Conservation (phyloP, 2,888 invertebrate genomes). For the Campaea margaritaria region DNA sequence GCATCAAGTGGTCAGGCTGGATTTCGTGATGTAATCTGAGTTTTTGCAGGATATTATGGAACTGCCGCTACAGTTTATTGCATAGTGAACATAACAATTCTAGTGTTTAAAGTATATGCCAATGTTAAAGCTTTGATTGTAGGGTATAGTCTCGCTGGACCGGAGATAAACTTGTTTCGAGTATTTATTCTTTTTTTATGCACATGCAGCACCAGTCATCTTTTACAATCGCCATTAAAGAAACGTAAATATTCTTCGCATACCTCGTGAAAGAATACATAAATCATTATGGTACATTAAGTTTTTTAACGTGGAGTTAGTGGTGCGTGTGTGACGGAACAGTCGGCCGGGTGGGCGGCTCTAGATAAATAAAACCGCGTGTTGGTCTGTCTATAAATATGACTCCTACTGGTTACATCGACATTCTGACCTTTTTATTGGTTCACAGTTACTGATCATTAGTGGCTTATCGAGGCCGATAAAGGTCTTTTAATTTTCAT, state of each 20-base stretch:
- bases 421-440: slow-evolving; percentile 69
- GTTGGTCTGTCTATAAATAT: slow-evolving; percentile 79
- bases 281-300: slow-evolving; percentile 52
- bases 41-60: slow-evolving; percentile 37
- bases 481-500: background rate
- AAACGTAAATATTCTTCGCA: slow-evolving; percentile 28
- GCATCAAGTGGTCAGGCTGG: slow-evolving; percentile 38
- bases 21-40: slow-evolving; percentile 42
- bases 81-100: background rate
- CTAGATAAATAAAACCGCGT: slow-evolving; percentile 71
- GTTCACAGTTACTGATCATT: slow-evolving; percentile 54
- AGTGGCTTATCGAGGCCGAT: slow-evolving; percentile 14
- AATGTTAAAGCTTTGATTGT: slow-evolving; percentile 7
- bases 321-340: slow-evolving; percentile 41
- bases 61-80: slow-evolving; percentile 16
- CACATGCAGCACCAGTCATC: slow-evolving; percentile 26
- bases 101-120: no score
- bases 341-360: slow-evolving; percentile 56
- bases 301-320: slow-evolving; percentile 46
- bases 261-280: slow-evolving; percentile 39
- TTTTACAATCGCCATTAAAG: slow-evolving; percentile 30
- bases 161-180: slow-evolving; percentile 24
- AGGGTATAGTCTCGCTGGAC: background rate
- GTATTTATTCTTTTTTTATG: slow-evolving; percentile 20
- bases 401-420: slow-evolving; percentile 60